phyloP scores from a whole-genome alignment of 1,140 invertebrate species.

The Drosophila pallidifrons region DNA sequence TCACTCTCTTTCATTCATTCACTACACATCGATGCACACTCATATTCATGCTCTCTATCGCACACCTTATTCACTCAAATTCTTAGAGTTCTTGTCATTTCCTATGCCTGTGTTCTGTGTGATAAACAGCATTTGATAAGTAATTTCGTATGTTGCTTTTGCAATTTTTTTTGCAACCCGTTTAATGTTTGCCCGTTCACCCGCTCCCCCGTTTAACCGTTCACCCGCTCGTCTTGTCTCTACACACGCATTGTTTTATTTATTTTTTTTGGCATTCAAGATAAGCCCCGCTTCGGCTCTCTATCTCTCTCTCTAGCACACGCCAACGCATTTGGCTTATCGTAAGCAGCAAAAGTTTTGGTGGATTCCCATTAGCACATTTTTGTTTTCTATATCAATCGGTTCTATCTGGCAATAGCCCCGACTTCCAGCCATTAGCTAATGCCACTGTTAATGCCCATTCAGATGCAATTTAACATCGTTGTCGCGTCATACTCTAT shows the following conservation, averaged over 20 bases:
- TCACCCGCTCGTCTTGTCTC: constrained; percentile 26
- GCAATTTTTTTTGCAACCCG: constrained; percentile 21
- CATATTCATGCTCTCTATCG: constrained; percentile 7
- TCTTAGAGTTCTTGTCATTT: constrained; percentile 66
- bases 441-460: constrained; percentile 21
- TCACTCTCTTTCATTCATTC: neutral
- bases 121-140: constrained; percentile 52
- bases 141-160: constrained; percentile 33
- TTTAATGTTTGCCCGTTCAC: constrained; percentile 5
- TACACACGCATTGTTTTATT: constrained; percentile 12
- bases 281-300: constrained; percentile 26
- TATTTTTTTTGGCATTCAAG: constrained; percentile 30
- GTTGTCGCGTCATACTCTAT: constrained; percentile 51
- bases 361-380: constrained; percentile 2
- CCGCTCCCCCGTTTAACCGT: neutral
- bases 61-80: constrained; percentile 42
- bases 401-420: constrained; percentile 6
- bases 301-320: neutral
- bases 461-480: constrained; percentile 70
- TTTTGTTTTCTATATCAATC: neutral
- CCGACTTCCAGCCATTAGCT: neutral
- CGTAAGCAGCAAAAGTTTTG: neutral
- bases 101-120: constrained; percentile 15
- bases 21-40: constrained; percentile 12
- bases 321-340: neutral